Evolutionary conservation across 2,113 vertebrate species (phyloP).

Genomic region (Ptyas mucosa): DNA sequence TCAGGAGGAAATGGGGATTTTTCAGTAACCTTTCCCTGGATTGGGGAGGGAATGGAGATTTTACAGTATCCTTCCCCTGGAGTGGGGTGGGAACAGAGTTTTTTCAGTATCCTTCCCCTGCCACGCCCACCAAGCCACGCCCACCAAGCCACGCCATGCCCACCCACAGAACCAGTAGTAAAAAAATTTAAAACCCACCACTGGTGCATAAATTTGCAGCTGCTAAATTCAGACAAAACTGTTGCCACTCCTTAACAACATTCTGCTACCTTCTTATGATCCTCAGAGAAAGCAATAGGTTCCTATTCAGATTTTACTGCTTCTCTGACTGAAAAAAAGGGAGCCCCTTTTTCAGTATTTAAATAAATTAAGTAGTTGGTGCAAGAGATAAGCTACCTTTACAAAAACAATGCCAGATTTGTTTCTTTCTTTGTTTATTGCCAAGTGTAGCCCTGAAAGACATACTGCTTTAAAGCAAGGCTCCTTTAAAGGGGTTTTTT

Average conservation of each 20-base stretch:
- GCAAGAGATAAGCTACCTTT: conserved; percentile 26
- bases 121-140: too few relatives aligned
- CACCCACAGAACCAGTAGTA: too few relatives aligned
- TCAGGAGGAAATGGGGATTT: too few relatives aligned
- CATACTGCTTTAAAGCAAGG: conserved; percentile 9
- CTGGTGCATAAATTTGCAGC: neutral
- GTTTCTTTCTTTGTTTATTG: neutral
- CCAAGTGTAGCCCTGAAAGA: conserved; percentile 27
- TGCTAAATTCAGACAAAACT: conserved; percentile 31
- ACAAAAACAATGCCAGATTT: conserved; percentile 21
- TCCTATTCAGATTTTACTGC: conserved; percentile 12
- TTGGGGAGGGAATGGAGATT: too few relatives aligned
- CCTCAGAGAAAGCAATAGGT: neutral
- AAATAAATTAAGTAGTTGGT: conserved; percentile 42
- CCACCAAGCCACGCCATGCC: too few relatives aligned
- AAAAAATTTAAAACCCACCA: too few relatives aligned
- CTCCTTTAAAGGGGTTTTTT: conserved; percentile 32
- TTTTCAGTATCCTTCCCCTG: too few relatives aligned
- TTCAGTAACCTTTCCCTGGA: too few relatives aligned
- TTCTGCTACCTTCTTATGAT: neutral
- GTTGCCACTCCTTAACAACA: conserved; percentile 5
- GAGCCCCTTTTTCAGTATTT: conserved; percentile 34
- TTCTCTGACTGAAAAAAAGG: conserved; percentile 12
- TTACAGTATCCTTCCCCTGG: too few relatives aligned
- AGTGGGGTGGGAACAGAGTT: too few relatives aligned